These are phyloP conservation scores for Noctua fimbriata DNA, from an alignment of 2,888 invertebrate genomes.

Conservation along the genomic window DNA sequence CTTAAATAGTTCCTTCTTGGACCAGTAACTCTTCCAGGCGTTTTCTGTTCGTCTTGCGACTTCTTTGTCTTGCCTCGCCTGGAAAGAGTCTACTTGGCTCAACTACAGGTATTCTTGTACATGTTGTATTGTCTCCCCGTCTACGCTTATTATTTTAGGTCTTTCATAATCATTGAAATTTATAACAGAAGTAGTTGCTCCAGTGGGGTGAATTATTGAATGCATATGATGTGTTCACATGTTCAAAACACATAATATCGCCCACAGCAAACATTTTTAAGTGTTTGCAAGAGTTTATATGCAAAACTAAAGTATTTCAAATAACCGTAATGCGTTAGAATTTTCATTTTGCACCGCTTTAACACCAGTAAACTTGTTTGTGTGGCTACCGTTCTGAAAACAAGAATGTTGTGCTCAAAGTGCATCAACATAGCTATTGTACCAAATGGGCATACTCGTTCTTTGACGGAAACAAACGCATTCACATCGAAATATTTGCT, in stretches of 20 bases:
- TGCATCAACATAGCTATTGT: conserved; percentile 86
- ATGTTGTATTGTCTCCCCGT: too few species aligned
- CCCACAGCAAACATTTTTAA: neutral
- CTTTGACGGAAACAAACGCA: conserved; percentile 81
- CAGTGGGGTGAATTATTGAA: conserved; percentile 48
- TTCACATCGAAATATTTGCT: conserved; percentile 82
- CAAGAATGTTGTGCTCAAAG: conserved; percentile 81
- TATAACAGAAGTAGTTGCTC: conserved; percentile 40
- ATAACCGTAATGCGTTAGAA: conserved; percentile 41
- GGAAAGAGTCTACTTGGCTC: too few species aligned
- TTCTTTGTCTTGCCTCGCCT: too few species aligned
- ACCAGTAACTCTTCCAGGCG: too few species aligned
- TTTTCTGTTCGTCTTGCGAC: too few species aligned
- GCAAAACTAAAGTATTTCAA: conserved; percentile 22
- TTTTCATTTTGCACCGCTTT: conserved; percentile 55
- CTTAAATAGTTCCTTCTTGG: too few species aligned
- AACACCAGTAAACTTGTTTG: conserved; percentile 72
- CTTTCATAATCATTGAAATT: conserved; percentile 47
- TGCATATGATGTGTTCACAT: conserved; percentile 20
- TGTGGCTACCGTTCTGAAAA: conserved; percentile 81
- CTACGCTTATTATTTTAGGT: too few species aligned
- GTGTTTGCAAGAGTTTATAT: conserved; percentile 6
- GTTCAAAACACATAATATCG: conserved; percentile 10
- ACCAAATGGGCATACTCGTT: conserved; percentile 77
- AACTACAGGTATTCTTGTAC: too few species aligned